phyloP scores from a whole-genome alignment of 2,113 vertebrate genomes.

The Mastomys natalensis region DNA sequence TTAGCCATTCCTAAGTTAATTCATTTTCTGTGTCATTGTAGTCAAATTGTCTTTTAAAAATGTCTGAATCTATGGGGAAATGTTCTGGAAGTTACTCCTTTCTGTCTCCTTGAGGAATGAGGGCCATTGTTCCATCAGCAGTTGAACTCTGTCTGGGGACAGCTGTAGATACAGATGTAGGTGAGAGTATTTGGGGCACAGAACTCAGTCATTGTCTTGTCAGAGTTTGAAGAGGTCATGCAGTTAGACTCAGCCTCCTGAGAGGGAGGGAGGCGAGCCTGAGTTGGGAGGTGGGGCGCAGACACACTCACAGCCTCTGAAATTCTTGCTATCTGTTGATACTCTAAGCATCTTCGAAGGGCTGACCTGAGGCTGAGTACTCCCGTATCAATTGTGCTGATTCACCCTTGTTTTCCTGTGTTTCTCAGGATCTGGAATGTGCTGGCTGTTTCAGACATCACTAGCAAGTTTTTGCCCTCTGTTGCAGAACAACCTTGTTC shows the following conservation, averaged over 20 bases:
- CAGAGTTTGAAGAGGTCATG: background rate
- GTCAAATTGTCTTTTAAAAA: background rate
- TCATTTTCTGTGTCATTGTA: background rate
- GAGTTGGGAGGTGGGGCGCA: background rate
- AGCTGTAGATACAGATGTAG: background rate
- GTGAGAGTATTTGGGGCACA: background rate
- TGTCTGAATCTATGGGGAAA: background rate
- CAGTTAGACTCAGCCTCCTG: background rate
- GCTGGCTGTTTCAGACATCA: background rate
- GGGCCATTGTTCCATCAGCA: background rate
- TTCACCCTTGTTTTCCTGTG: background rate
- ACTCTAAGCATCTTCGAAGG: background rate
- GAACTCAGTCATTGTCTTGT: background rate
- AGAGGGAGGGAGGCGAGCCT: background rate
- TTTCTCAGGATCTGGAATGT: background rate
- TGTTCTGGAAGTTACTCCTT: background rate
- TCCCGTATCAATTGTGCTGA: background rate
- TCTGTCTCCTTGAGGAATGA: background rate
- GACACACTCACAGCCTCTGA: background rate
- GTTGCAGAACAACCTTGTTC: background rate
- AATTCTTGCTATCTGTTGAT: background rate
- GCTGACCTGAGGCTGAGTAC: background rate
- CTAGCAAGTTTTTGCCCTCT: constrained; percentile 10
- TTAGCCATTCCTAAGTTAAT: background rate
- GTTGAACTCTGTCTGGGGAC: background rate